Evolutionary conservation across 2,888 invertebrate genomes (phyloP).

Genomic region (Encarsia formosa): DNA sequence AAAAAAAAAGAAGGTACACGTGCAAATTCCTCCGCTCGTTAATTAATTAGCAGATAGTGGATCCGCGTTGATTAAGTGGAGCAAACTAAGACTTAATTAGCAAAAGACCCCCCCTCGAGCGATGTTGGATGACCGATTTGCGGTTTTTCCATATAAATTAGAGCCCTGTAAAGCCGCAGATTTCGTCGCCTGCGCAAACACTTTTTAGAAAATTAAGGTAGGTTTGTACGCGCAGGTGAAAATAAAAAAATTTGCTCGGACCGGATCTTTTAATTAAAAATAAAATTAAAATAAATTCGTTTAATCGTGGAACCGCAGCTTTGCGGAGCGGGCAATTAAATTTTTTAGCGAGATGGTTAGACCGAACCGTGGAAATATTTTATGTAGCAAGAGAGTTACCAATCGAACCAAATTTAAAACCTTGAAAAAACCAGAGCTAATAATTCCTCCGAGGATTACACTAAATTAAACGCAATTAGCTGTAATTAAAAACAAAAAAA

Average conservation of each 20-base stretch:
- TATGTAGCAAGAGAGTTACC: too few species aligned
- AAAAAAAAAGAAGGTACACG: background rate
- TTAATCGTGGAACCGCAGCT: constrained; percentile 11
- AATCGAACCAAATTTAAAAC: too few species aligned
- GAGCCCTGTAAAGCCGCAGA: constrained; percentile 21
- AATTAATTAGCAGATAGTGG: constrained; percentile 25
- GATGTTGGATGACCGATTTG: constrained; percentile 17
- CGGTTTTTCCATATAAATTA: constrained; percentile 24
- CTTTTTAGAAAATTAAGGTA: constrained; percentile 20
- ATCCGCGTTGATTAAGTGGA: constrained; percentile 22
- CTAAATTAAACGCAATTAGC: too few species aligned
- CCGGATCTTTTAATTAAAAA: constrained; percentile 19
- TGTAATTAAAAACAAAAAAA: too few species aligned
- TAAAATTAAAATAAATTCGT: constrained; percentile 7
- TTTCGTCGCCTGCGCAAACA: constrained; percentile 18
- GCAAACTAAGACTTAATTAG: constrained; percentile 24
- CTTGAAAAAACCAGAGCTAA: too few species aligned
- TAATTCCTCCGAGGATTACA: too few species aligned
- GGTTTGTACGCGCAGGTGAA: too few species aligned
- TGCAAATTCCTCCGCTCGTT: constrained; percentile 10
- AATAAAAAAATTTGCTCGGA: too few species aligned
- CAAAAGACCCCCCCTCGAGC: constrained; percentile 12
- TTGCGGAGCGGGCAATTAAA: constrained; percentile 10
- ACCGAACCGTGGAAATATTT: too few species aligned
- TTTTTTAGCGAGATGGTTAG: background rate